These are phyloP conservation scores for Elaphurus davidianus DNA, from an alignment of 2,113 vertebrate genomes.

Conservation along the genomic window DNA sequence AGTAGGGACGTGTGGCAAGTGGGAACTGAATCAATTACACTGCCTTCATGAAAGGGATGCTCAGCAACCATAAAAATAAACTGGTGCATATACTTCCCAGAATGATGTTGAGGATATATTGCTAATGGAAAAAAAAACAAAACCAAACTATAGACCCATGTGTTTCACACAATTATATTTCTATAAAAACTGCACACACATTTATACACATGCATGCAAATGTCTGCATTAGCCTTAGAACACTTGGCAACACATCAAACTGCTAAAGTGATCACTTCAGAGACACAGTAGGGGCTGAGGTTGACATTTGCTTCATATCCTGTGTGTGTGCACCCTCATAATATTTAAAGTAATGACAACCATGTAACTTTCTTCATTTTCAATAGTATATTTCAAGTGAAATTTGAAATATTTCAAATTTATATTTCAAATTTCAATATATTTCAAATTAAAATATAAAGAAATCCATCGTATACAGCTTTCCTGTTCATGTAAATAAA, in stretches of 20 bases:
- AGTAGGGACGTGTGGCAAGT: neutral
- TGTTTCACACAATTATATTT: neutral
- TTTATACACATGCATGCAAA: neutral
- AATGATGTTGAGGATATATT: neutral
- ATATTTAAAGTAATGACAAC: neutral
- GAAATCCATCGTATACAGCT: neutral
- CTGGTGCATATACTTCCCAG: neutral
- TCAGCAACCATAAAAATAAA: neutral
- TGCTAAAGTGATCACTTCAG: neutral
- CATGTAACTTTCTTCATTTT: neutral
- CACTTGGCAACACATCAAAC: neutral
- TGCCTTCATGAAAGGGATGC: neutral
- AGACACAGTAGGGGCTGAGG: neutral
- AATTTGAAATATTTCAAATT: neutral
- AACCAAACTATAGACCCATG: neutral
- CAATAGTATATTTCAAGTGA: neutral
- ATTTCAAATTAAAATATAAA: slow-evolving; percentile 20
- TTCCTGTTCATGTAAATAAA: neutral
- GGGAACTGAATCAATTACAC: neutral
- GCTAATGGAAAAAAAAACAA: neutral
- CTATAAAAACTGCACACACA: neutral
- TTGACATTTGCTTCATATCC: neutral
- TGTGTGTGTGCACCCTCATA: neutral
- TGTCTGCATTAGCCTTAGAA: neutral
- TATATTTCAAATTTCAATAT: neutral